These are phyloP conservation scores for Suillia variegata DNA, from an alignment of 2,888 invertebrate genomes.

Conservation along the genomic window DNA sequence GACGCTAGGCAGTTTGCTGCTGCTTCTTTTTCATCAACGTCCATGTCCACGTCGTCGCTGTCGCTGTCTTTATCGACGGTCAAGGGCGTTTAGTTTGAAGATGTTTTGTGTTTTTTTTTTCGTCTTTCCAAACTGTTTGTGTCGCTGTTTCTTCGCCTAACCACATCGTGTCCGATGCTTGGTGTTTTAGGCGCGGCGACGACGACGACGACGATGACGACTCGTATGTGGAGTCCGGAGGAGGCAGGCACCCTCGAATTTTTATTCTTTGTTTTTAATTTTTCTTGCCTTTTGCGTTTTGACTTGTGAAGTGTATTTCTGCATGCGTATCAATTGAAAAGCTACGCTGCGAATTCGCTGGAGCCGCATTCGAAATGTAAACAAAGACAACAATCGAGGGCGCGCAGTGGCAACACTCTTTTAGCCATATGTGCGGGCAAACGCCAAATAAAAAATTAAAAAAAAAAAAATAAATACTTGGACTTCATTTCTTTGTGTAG, in stretches of 20 bases:
- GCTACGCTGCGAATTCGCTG: too few relatives aligned
- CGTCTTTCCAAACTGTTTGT: too few relatives aligned
- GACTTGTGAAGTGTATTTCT: background rate
- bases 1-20: too few relatives aligned
- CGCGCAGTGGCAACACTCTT: too few relatives aligned
- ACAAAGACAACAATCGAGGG: too few relatives aligned
- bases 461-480: too few relatives aligned
- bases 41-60: background rate
- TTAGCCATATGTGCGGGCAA: too few relatives aligned
- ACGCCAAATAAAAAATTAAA: too few relatives aligned
- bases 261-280: background rate
- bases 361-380: background rate
- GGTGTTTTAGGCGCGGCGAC: background rate
- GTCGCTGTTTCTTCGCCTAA: too few relatives aligned
- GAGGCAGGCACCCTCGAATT: background rate
- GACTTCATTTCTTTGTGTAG: too few relatives aligned
- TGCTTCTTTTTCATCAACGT: too few relatives aligned
- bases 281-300: background rate
- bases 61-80: conserved; percentile 7
- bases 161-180: too few relatives aligned
- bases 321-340: background rate
- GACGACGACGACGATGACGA: background rate
- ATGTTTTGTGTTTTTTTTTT: background rate
- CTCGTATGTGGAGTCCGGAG: background rate
- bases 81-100: conserved; percentile 10